phyloP scores from a whole-genome alignment of 2,888 invertebrate species.

The Tinea pellionella region DNA sequence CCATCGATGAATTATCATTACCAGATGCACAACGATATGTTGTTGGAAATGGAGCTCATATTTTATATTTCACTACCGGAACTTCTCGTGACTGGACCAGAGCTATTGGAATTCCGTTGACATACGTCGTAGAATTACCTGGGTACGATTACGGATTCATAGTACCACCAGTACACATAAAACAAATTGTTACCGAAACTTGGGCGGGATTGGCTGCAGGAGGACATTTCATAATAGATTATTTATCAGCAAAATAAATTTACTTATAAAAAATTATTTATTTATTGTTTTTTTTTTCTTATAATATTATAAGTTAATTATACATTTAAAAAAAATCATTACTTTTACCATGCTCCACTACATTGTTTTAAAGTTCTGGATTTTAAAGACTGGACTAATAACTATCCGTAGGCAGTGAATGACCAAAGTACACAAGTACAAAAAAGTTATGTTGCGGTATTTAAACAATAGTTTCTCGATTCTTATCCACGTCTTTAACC shows the following conservation, averaged over 20 bases:
- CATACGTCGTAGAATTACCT: conserved; percentile 70
- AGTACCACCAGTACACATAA: conserved; percentile 49
- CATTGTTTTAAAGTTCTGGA: too few relatives aligned
- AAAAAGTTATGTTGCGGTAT: too few relatives aligned
- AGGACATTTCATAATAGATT: conserved; percentile 2
- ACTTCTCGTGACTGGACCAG: conserved; percentile 70
- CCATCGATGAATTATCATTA: conserved; percentile 51
- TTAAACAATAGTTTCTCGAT: too few relatives aligned
- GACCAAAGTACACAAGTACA: too few relatives aligned
- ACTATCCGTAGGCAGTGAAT: too few relatives aligned
- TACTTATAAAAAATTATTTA: too few relatives aligned
- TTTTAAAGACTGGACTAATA: too few relatives aligned
- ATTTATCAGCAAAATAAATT: not conserved
- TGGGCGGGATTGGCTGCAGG: conserved; percentile 40
- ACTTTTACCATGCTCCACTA: too few relatives aligned
- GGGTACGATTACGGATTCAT: conserved; percentile 53
- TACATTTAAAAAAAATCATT: too few relatives aligned
- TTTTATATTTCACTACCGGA: conserved; percentile 61
- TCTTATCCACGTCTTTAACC: too few relatives aligned
- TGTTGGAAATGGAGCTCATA: conserved; percentile 41
- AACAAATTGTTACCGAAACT: conserved; percentile 53
- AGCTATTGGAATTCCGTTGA: conserved; percentile 48
- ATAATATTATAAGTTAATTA: too few relatives aligned
- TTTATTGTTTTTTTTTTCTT: too few relatives aligned
- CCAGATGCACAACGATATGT: conserved; percentile 28